Conservation (phyloP, 2,797 vertebrate genomes). For the Benthosema pterotum region DNA sequence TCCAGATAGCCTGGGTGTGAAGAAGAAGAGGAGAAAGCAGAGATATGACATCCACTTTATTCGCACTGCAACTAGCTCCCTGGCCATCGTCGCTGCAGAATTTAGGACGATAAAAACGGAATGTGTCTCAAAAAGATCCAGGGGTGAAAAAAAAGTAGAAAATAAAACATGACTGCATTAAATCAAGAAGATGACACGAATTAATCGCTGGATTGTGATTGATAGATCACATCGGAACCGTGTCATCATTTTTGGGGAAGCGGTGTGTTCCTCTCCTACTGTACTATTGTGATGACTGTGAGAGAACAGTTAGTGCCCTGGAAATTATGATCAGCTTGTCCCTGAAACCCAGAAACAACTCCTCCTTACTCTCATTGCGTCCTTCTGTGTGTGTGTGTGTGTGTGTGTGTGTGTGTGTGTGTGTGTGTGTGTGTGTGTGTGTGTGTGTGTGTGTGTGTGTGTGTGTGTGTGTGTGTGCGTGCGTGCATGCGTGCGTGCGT, state of each 20-base stretch:
- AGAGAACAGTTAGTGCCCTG: conserved; percentile 3
- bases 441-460: background rate
- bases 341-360: conserved; percentile 17
- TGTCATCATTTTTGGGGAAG: no score
- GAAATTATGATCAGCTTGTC: conserved; percentile 11
- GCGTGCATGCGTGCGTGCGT: background rate
- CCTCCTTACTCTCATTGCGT: background rate
- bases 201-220: background rate
- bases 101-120: background rate
- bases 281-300: background rate
- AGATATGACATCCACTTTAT: conserved; percentile 22
- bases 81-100: background rate
- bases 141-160: background rate
- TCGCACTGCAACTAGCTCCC: background rate
- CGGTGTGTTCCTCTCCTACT: background rate
- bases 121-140: background rate
- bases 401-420: no score
- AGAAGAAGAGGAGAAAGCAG: conserved; percentile 44
- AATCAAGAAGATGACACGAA: background rate
- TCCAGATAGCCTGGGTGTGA: conserved; percentile 88
- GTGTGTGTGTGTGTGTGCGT: background rate
- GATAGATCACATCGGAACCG: no score
- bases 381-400: background rate
- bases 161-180: background rate
- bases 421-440: background rate